Evolutionary conservation across 1,140 invertebrate species (phyloP).

Genomic region (Coenobita brevimanus): DNA sequence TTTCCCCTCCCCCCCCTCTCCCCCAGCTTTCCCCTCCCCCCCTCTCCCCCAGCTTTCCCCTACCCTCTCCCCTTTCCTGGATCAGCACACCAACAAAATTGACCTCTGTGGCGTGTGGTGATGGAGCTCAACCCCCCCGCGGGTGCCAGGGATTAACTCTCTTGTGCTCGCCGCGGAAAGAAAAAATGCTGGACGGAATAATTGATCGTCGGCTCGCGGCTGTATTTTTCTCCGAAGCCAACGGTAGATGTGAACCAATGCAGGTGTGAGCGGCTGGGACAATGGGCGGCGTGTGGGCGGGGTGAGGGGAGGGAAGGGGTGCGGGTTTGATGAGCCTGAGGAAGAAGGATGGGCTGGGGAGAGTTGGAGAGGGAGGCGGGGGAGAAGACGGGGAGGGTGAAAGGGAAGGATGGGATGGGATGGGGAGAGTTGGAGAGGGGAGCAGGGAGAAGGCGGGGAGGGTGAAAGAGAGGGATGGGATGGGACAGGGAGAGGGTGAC

Average conservation of each 20-base stretch:
- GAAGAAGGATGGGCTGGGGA: background rate
- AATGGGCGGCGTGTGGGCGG: background rate
- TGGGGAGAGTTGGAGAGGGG: background rate
- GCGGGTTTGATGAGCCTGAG: background rate
- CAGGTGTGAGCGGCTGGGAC: constrained; percentile 38
- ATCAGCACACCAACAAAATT: background rate
- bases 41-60: too few relatives aligned
- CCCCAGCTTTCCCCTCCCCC: background rate
- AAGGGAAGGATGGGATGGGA: background rate
- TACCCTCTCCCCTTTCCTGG: background rate
- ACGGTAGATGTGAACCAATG: constrained; percentile 51
- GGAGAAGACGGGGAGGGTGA: background rate
- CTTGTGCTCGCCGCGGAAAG: background rate
- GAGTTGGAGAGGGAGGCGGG: background rate
- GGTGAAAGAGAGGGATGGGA: background rate
- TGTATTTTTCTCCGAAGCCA: constrained; percentile 47
- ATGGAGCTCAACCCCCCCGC: background rate
- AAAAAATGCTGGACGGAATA: constrained; percentile 1
- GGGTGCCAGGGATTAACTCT: background rate
- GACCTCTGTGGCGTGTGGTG: background rate
- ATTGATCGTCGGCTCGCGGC: constrained; percentile 34
- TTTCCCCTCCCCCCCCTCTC: background rate
- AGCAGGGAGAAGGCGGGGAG: background rate
- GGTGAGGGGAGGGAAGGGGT: background rate
- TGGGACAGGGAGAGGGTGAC: background rate